Base-by-base conservation (phyloP, 2,888 invertebrate genomes). In the Pollenia amentaria region DNA sequence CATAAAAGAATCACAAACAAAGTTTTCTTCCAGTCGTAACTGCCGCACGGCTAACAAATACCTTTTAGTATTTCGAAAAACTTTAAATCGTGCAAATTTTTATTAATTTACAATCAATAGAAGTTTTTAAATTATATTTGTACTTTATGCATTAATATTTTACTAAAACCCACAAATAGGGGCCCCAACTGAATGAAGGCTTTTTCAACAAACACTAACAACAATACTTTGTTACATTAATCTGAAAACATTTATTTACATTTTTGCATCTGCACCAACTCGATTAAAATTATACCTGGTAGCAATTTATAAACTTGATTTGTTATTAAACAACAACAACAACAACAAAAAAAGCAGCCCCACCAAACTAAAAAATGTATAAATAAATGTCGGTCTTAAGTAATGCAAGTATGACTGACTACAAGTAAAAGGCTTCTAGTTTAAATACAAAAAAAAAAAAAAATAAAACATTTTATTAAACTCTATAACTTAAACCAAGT, bases 201-300 rank as follows among this genome's bases (percentile, higher is more conserved):
- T 29, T 29, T 6, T 29, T 29, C 0, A 29, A 29, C 6, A 29
- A 29, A 29, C 29, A 29, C 29, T 29, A 29, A 3, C 29, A 29
- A 29, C 29, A 29, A 29, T 29, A 29, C 29, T 29, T 29, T 29
- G 29, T 29, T 29, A 29, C 29, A 29, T 29, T 29, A 29, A 29
- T 29, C 29, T 29, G 29, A 4, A 29, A 29, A 55, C 48, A 57
- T 76, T 48, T 42, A 48, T 55, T 73, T 48, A 11, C 10, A 44
- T 67, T 21, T 84, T 80, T 87, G 67, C 84, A 87, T 87, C 72
- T 77, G 80, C 79, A 72, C 76, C 80, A 72, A 84, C 76, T 72
- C 72, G 84, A 84, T 84, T 80, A 77, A 80, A 84, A 77, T 67
- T 67, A 80, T 84, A 84, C 72, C 84, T 87, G 80, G 87, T 87